A percentile compares a stretch with the other conserved stretches of the same genome.
Conservation (phyloP, 2,797 vertebrate genomes). For the Rhynchonycteris naso region DNA sequence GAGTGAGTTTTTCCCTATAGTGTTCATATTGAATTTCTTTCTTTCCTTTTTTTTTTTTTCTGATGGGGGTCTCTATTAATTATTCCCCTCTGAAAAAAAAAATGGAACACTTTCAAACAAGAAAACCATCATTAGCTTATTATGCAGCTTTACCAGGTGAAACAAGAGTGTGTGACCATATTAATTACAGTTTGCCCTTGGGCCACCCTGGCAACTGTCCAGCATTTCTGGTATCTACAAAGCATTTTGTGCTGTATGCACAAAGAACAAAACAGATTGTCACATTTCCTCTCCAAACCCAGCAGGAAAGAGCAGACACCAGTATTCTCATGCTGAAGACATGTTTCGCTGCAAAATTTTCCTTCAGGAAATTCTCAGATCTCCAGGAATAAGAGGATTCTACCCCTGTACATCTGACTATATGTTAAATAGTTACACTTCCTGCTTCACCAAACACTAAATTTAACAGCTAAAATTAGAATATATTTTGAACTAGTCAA, state of each 20-base stretch:
- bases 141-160: constrained; percentile 79
- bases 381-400: constrained; percentile 40
- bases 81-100: constrained; percentile 71
- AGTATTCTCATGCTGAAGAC: neutral
- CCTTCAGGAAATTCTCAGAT: constrained; percentile 56
- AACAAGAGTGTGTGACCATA: constrained; percentile 61
- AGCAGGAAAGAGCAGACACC: constrained; percentile 26
- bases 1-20: constrained; percentile 65
- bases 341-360: constrained; percentile 20
- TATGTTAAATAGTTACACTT: constrained; percentile 39
- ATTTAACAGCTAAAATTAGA: constrained; percentile 36
- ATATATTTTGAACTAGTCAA: constrained; percentile 48
- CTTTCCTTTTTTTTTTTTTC: too few relatives aligned
- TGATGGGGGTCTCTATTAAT: constrained; percentile 58
- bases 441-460: constrained; percentile 44
- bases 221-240: constrained; percentile 71
- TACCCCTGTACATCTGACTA: neutral
- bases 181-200: constrained; percentile 79
- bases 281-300: constrained; percentile 51
- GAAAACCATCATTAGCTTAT: constrained; percentile 80
- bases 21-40: neutral
- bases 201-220: constrained; percentile 65
- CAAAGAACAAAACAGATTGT: constrained; percentile 24
- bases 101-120: constrained; percentile 60
- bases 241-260: constrained; percentile 9